Percentiles rank a stretch among this genome's conserved stretches.
Conservation (phyloP, 2,888 invertebrate genomes). For the Scotopteryx bipunctaria region DNA sequence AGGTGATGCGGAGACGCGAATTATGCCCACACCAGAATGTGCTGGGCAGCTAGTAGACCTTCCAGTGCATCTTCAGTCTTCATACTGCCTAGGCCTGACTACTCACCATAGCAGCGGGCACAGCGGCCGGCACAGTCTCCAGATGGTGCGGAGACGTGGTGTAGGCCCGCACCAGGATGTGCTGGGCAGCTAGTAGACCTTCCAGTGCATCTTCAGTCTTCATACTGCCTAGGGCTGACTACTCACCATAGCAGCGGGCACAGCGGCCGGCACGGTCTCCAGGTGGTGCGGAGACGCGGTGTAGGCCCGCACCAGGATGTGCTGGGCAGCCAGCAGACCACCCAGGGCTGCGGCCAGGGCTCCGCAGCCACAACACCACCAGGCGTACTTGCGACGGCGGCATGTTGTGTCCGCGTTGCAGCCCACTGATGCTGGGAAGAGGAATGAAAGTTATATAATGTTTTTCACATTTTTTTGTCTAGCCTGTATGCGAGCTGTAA, state of each 20-base stretch:
- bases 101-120: slow-evolving; percentile 95
- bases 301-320: slow-evolving; percentile 90
- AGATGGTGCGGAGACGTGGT: slow-evolving; percentile 90
- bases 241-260: slow-evolving; percentile 95
- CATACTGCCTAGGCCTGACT: too few species aligned
- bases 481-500: too few species aligned
- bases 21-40: too few species aligned
- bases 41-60: too few species aligned
- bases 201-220: too few species aligned
- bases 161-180: slow-evolving; percentile 90
- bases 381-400: slow-evolving; percentile 89
- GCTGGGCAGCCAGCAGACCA: slow-evolving; percentile 90
- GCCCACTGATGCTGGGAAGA: slow-evolving; percentile 65
- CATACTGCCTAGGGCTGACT: too few species aligned
- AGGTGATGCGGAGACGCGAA: too few species aligned
- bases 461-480: too few species aligned
- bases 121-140: slow-evolving; percentile 97
- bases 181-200: slow-evolving; percentile 90
- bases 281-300: slow-evolving; percentile 90
- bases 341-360: slow-evolving; percentile 90
- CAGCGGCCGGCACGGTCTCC: slow-evolving; percentile 97
- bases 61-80: too few species aligned
- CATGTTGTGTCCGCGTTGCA: slow-evolving; percentile 69
- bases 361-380: slow-evolving; percentile 92
- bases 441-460: too few species aligned